A percentile compares a stretch with the other conserved stretches of the same genome.
Conservation (phyloP, 1,140 invertebrate species). For the Prorops nasuta region DNA sequence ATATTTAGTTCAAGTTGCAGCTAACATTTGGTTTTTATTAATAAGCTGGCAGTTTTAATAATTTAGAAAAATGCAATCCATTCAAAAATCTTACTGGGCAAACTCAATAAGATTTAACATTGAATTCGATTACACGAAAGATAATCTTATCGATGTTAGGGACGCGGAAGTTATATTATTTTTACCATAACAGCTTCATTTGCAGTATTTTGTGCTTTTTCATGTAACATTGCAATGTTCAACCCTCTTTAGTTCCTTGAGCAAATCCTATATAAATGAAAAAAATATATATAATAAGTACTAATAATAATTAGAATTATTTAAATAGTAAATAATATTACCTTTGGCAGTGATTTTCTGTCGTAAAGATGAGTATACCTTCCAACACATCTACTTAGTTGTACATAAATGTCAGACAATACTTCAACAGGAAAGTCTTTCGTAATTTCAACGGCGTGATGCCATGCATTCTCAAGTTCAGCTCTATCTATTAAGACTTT, state of each 20-base stretch:
- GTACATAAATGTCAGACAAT: constrained; percentile 63
- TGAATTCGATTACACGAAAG: constrained; percentile 26
- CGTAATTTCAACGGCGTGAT: constrained; percentile 59
- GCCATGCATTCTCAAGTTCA: constrained; percentile 62
- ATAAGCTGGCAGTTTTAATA: constrained; percentile 22
- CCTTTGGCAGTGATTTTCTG: constrained; percentile 63
- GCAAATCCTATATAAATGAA: constrained; percentile 50
- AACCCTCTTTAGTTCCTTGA: constrained; percentile 48
- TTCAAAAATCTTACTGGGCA: constrained; percentile 15
- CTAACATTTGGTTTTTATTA: constrained; percentile 15
- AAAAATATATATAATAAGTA: constrained; percentile 14
- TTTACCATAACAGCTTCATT: constrained; percentile 15
- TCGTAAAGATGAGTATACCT: constrained; percentile 56
- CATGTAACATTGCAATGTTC: constrained; percentile 23
- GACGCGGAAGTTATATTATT: constrained; percentile 1
- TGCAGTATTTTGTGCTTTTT: constrained; percentile 18
- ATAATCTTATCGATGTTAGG: constrained; percentile 10
- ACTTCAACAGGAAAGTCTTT: constrained; percentile 60
- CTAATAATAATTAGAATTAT: constrained; percentile 7
- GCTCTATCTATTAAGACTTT: constrained; percentile 60
- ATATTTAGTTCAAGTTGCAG: too few relatives aligned
- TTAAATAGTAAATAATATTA: constrained; percentile 33
- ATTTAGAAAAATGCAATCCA: constrained; percentile 21
- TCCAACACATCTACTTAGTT: constrained; percentile 60
- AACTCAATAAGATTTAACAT: constrained; percentile 11